Conservation (phyloP, 2,113 vertebrate species). For the Eubucco bourcierii region DNA sequence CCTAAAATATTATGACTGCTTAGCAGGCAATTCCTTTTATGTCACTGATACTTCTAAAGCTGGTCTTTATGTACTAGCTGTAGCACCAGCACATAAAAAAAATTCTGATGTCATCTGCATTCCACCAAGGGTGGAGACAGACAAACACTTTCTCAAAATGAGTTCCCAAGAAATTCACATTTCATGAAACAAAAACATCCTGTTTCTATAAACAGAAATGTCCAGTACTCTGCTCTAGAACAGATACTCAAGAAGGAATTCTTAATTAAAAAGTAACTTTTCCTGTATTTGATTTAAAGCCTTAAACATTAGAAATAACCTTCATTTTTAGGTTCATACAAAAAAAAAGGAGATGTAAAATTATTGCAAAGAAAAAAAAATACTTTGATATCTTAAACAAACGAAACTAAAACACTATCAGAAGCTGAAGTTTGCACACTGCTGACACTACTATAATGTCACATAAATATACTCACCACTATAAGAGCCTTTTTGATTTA, state of each 20-base stretch:
- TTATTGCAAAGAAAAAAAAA: background rate
- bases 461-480: background rate
- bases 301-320: background rate
- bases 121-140: slow-evolving; percentile 37
- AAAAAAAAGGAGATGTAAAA: background rate
- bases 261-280: background rate
- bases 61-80: background rate
- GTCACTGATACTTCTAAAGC: background rate
- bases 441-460: background rate
- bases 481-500: background rate
- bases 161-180: slow-evolving; percentile 43
- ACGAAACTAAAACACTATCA: background rate
- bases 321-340: background rate
- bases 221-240: background rate
- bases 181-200: slow-evolving; percentile 63
- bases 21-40: background rate
- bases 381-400: background rate
- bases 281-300: background rate
- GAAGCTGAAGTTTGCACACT: background rate
- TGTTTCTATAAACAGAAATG: slow-evolving; percentile 41
- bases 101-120: slow-evolving; percentile 24
- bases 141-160: slow-evolving; percentile 52
- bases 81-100: slow-evolving; percentile 24
- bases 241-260: background rate
- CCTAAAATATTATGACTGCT: background rate